Base-by-base conservation (phyloP, 2,113 vertebrate species). In the Thunnus thynnus region DNA sequence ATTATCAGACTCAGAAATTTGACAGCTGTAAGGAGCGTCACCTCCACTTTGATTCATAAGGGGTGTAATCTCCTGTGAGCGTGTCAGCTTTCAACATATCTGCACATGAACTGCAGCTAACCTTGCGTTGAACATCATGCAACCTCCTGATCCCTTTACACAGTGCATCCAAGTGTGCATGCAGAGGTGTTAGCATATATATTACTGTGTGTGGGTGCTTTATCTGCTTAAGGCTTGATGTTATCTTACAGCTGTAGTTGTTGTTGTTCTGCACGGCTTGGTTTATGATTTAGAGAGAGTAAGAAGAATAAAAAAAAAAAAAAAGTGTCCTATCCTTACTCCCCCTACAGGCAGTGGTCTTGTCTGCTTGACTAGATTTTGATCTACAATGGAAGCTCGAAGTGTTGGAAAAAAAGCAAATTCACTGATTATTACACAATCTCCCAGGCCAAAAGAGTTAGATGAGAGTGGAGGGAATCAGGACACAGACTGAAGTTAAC, bases 171-270 rank as follows among this genome's bases (percentile, higher is more conserved):
- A 20, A 58, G 41, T 48, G 66, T n/a, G 56, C 20, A 2, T 13
- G 18, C 18, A 41, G 76, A 71, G 50, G 46, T 71, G 66, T 55
- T 46, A 14, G n/a, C 18, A 16, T 47, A n/a, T 56, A 32, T 36
- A 17, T 51, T 55, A 67, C 27, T 60, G 50, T 36, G 50, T 67
- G 69, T 27, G 3, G 14, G 11, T 48, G 50, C 50, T 58, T 60
- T 56, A 69, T 87, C 50, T 71, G 70, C 79, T 79, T 18, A 3
- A 22, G 60, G 84, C 52, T 61, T 68, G 77, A 84, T 87, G 1
- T 72, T 55, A 91, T 90, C 89, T 52, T 2, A 13, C 41, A 47
- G 66, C 52, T 71, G 20, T 44, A 64, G 36, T 41, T 41, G 73
- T 22, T 27, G 10, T 68, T 14, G 9, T 82, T 67, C 66, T 63